Evolutionary conservation across 2,797 vertebrate species (phyloP).

Genomic region (Xenentodon cancila): DNA sequence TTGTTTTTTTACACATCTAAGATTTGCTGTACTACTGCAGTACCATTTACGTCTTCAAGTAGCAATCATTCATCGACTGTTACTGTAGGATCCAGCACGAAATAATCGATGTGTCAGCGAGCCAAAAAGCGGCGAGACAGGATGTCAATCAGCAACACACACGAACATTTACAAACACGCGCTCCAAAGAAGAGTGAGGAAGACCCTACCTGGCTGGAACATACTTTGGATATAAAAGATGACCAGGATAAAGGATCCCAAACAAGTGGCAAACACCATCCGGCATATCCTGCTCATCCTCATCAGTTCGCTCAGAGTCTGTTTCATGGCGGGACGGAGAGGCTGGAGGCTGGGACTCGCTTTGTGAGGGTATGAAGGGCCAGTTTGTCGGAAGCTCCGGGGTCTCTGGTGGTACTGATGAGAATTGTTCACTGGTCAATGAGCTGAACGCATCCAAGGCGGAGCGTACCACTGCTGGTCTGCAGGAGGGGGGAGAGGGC

Average conservation of each 20-base stretch:
- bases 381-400: constrained; percentile 40
- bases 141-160: constrained; percentile 15
- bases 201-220: constrained; percentile 96
- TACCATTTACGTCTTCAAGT: no score
- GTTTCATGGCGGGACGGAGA: constrained; percentile 88
- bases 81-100: no score
- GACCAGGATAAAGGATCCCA: constrained; percentile 97
- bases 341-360: constrained; percentile 26
- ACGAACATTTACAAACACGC: neutral
- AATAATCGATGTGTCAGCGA: constrained; percentile 34
- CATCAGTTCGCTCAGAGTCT: constrained; percentile 92
- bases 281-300: constrained; percentile 97
- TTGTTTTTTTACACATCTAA: no score
- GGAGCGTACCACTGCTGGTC: constrained; percentile 72
- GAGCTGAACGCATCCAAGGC: constrained; percentile 60
- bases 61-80: no score
- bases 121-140: neutral
- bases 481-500: constrained; percentile 25
- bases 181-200: constrained; percentile 5
- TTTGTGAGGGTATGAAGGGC: constrained; percentile 23
- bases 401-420: constrained; percentile 69
- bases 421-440: constrained; percentile 68
- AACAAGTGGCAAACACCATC: constrained; percentile 95
- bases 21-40: no score
- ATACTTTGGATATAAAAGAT: constrained; percentile 99